Base-by-base conservation (phyloP, 2,888 invertebrate species). In the Euzophera pinguis region DNA sequence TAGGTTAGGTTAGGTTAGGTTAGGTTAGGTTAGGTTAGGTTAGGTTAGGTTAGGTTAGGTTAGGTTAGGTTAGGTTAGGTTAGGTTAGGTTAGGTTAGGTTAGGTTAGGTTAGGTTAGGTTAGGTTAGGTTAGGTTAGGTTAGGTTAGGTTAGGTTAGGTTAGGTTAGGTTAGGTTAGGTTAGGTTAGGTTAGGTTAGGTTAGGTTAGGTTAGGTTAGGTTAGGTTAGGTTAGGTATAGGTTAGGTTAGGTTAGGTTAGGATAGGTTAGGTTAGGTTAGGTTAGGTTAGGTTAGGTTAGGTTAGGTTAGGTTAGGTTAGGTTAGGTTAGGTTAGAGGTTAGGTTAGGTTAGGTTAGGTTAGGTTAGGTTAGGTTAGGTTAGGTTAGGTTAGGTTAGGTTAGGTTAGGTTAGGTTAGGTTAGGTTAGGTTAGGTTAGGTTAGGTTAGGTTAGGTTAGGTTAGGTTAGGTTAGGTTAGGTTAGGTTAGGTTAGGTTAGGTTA, bases 261-360 rank as follows among this genome's bases (percentile, higher is more conserved):
- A 53, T 37, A 55, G 53, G 56, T 56, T 56, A 53, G 53, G 56
- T 56, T 56, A 56, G 56, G 56, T 56, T 56, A 56, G 56, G 56
- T 56, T 56, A 56, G 56, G 56, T 56, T 56, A 56, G 56, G 56
- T 56, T 56, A 56, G 56, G 56, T 56, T 55, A 53, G 55, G 56
- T 53, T 56, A 56, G 56, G 56, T 56, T 56, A 56, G 56, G 56
- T 56, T 56, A 56, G 56, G 56, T 56, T 56, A 56, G 56, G 56
- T 56, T 56, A 56, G 56, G 56, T 56, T 55, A 53, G 55, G 55
- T 55, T 55, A 53, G 34, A 37, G 49, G 41, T 34, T 27, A 34
- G 37, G 37, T 37, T 37, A 37, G 37, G 37, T 37, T 37, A 13
- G 12, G 37, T n/a, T 37, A 37, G 37, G 37, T 37, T 37, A 42